These are phyloP conservation scores for Furcifer pardalis DNA, from an alignment of 2,797 vertebrate species.

Conservation along the genomic window DNA sequence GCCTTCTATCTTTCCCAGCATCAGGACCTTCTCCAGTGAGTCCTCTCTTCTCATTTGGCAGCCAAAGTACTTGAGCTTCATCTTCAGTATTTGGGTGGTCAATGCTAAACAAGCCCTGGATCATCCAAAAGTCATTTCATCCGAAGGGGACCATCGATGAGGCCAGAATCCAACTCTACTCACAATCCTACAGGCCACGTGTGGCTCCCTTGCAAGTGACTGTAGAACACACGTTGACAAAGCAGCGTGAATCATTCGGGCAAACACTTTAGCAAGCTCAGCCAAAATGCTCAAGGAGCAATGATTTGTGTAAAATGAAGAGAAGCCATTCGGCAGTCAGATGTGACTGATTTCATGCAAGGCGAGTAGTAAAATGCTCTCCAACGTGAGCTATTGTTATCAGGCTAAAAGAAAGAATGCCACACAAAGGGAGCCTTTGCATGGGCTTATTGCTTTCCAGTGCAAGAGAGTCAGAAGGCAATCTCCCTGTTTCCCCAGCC, in stretches of 20 bases:
- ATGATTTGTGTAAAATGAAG: conserved; percentile 25
- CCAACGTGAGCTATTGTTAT: conserved; percentile 54
- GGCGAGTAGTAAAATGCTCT: conserved; percentile 62
- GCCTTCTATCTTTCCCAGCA: too few relatives aligned
- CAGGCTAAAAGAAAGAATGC: conserved; percentile 57
- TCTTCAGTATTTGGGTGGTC: too few relatives aligned
- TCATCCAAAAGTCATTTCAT: too few relatives aligned
- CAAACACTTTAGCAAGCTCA: background rate
- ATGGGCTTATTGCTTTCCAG: conserved; percentile 52
- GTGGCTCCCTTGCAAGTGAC: too few relatives aligned
- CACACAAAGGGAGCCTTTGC: conserved; percentile 60
- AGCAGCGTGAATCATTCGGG: background rate
- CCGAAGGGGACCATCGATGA: too few relatives aligned
- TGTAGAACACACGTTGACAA: background rate
- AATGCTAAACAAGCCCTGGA: too few relatives aligned
- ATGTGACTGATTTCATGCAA: conserved; percentile 51
- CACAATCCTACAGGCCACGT: too few relatives aligned
- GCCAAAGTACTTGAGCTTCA: too few relatives aligned
- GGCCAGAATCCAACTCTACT: too few relatives aligned
- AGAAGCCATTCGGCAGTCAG: conserved; percentile 31
- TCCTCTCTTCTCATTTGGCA: too few relatives aligned
- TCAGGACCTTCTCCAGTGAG: too few relatives aligned
- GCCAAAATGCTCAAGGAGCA: background rate
- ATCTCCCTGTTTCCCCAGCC: conserved; percentile 37
- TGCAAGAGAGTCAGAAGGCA: conserved; percentile 47